Evolutionary conservation across 2,113 vertebrate species (phyloP).

Genomic region (Pterocles gutturalis): DNA sequence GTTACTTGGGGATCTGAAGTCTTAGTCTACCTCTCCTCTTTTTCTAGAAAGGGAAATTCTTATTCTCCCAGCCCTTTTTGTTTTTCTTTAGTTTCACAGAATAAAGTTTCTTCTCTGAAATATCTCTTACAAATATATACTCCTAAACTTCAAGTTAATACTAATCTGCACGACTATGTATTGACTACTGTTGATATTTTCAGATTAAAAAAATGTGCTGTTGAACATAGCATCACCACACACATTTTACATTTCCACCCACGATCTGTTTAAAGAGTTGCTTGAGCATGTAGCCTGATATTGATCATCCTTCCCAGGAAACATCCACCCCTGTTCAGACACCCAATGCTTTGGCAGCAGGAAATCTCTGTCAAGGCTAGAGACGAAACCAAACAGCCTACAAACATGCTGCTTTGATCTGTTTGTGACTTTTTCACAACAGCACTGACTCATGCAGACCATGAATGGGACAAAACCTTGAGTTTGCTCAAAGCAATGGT

Average conservation of each 20-base stretch:
- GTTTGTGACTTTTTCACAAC: neutral
- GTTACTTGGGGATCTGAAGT: neutral
- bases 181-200: neutral
- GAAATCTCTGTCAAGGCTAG: neutral
- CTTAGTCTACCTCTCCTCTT: neutral
- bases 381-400: neutral
- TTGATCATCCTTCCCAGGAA: neutral
- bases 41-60: neutral
- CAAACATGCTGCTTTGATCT: neutral
- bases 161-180: neutral
- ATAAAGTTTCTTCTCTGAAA: neutral
- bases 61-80: neutral
- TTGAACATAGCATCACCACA: neutral
- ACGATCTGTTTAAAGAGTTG: neutral
- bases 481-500: neutral
- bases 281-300: neutral
- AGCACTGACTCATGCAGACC: neutral
- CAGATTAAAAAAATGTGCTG: neutral
- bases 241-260: neutral
- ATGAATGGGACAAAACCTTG: neutral
- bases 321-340: neutral
- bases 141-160: neutral
- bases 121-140: neutral
- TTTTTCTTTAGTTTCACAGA: neutral
- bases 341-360: neutral